These are phyloP conservation scores for Aphodius granarius DNA, from an alignment of 2,888 invertebrate species.

Conservation along the genomic window DNA sequence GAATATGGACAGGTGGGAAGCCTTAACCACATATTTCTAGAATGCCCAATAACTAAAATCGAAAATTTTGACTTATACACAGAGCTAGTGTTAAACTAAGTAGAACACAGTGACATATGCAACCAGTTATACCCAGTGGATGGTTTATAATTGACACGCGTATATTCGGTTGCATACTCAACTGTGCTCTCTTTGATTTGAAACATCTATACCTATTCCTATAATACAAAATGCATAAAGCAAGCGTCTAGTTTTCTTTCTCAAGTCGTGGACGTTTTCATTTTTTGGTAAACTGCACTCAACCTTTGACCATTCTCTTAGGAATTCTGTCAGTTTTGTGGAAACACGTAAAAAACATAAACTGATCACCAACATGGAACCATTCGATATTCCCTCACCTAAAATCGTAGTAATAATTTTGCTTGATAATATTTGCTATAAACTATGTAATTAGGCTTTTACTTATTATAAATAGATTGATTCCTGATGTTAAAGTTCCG, in stretches of 20 bases:
- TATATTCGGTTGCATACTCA: neutral
- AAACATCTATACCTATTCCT: neutral
- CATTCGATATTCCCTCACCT: neutral
- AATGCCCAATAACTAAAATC: too few species aligned
- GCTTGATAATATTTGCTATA: neutral
- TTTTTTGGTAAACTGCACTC: neutral
- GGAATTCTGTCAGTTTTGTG: neutral
- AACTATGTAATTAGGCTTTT: neutral
- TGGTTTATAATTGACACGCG: too few species aligned
- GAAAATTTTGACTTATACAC: too few species aligned
- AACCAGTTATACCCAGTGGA: too few species aligned
- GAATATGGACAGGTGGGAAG: too few species aligned
- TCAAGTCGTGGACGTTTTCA: neutral
- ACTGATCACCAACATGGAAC: constrained; percentile 1
- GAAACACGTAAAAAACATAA: constrained; percentile 4
- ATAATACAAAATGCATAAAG: neutral
- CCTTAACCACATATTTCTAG: too few species aligned
- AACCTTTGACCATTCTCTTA: constrained; percentile 11
- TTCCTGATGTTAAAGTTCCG: neutral
- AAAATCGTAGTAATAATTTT: neutral
- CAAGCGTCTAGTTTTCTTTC: neutral
- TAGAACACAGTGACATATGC: too few species aligned
- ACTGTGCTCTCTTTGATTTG: neutral
- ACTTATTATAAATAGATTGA: neutral
- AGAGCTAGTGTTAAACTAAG: too few species aligned